Conservation (phyloP, 2,888 invertebrate species). For the Phyto melanocephala region DNA sequence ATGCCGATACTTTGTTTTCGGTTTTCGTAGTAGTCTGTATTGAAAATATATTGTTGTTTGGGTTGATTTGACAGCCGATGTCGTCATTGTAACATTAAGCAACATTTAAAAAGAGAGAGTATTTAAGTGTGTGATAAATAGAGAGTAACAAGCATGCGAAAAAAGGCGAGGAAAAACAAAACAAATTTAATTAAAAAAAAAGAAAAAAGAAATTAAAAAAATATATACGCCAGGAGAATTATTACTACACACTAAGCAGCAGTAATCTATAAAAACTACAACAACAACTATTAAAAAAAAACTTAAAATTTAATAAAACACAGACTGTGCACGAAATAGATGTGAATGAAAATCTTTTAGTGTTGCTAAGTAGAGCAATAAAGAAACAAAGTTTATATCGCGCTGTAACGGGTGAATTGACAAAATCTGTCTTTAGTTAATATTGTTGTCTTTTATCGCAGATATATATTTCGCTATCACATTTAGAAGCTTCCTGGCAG, state of each 20-base stretch:
- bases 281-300: slow-evolving; percentile 10
- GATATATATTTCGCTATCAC: too few species aligned
- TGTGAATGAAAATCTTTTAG: too few species aligned
- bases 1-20: slow-evolving; percentile 47
- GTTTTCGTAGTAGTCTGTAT: slow-evolving; percentile 38
- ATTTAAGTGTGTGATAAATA: not conserved
- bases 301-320: slow-evolving; percentile 6
- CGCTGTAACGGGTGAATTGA: not conserved
- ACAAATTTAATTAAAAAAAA: slow-evolving; percentile 28
- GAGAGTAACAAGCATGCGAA: slow-evolving; percentile 17
- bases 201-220: too few species aligned
- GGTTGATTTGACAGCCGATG: slow-evolving; percentile 58
- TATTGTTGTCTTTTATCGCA: too few species aligned
- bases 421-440: too few species aligned
- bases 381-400: not conserved
- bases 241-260: slow-evolving; percentile 22
- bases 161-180: slow-evolving; percentile 17
- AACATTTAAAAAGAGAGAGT: slow-evolving; percentile 35
- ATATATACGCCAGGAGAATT: slow-evolving; percentile 18
- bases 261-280: slow-evolving; percentile 32
- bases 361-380: too few species aligned
- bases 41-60: slow-evolving; percentile 30
- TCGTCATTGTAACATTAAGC: slow-evolving; percentile 50
- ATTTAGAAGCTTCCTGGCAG: too few species aligned
- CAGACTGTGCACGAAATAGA: slow-evolving; percentile 6